Evolutionary conservation across 2,797 vertebrate genomes (phyloP), one percentile per base, ranked within the genome.

Genomic region (Esox masquinongy): DNA sequence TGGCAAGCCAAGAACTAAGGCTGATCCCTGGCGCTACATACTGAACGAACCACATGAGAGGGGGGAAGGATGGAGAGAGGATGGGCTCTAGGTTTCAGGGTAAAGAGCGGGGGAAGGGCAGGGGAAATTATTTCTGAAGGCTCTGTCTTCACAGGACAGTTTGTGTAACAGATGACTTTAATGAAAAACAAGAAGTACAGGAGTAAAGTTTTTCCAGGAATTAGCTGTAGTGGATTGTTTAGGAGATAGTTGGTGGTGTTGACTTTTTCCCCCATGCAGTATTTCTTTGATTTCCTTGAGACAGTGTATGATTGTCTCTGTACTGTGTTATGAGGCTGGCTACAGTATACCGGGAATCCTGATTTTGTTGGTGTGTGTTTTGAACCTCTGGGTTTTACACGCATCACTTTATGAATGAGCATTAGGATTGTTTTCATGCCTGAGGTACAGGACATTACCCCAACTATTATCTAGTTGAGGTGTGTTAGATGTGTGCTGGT

Each of bases 1-100:
- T 64, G 61, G 61, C 61, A 29, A 64, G 26, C 66, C 50, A 49
- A 68, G 51, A 63, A 8, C 67, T 72, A 64, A n/a, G 16, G 43
- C 74, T 61, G 66, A 70, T 68, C 16, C 36, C 22, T 29, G 49
- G 72, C 67, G 61, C 61, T 29, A 22, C 26, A 29, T 64, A 22
- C 63, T 47, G 29, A 56, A 49, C 24, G 19, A 70, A 78, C 51
- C 43, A 11, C 14, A 73, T 11, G 61, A 29, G 49, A 24, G 36
- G 50, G 24, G 69, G 36, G 19, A 4, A 22, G 68, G 19, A 36
- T 29, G 15, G 68, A 49, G n/a, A 26, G 24, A 17, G 16, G 22
- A 49, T 17, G 66, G 4, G 15, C 14, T 6, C 5, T 12, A 16
- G 24, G 29, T 12, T 29, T 29, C 11, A 16, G 15, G 26, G 63